phyloP scores from a whole-genome alignment of 2,113 vertebrate genomes.

The zebrafish (Danio rerio) region GRCz12tu NC_133191.1:27033001-27033500 shows the following conservation, averaged over 20 bases:
- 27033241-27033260: conserved; percentile 80
- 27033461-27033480: neutral
- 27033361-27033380: neutral
- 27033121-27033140: too few relatives aligned
- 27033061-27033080: too few relatives aligned
- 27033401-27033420: conserved; percentile 1
- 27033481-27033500: neutral
- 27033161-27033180: too few relatives aligned
- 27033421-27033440: neutral
- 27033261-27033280: conserved; percentile 81
- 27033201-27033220: too few relatives aligned
- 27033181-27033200: too few relatives aligned
- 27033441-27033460: neutral
- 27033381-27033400: neutral
- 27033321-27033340: neutral
- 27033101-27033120: too few relatives aligned
- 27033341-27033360: neutral
- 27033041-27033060: too few relatives aligned
- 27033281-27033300: conserved; percentile 60
- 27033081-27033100: too few relatives aligned
- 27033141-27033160: too few relatives aligned
- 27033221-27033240: neutral
- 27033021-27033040: too few relatives aligned
- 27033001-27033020: too few relatives aligned
- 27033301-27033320: conserved; percentile 44